Conservation (phyloP, 2,888 invertebrate species). For the Philopedon plagiatum region DNA sequence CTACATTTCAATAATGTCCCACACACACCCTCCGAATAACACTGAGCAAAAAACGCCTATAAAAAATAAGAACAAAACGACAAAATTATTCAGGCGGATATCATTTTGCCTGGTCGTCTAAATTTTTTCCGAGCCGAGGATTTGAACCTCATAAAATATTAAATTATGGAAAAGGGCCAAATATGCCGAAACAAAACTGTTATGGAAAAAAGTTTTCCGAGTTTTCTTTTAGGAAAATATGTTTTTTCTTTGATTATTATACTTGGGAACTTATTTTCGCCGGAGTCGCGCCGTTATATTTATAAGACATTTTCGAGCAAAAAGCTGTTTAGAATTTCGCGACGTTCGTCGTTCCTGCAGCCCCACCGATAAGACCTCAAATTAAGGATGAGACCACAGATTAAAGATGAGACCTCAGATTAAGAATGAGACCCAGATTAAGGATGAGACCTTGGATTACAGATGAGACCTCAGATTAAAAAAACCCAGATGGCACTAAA, state of each 20-base stretch:
- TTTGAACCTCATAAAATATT: constrained; percentile 42
- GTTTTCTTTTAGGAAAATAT: constrained; percentile 3
- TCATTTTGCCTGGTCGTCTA: constrained; percentile 33
- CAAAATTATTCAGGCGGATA: constrained; percentile 46
- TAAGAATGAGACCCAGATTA: too few relatives aligned
- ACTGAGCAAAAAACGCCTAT: constrained; percentile 25
- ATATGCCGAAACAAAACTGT: constrained; percentile 34
- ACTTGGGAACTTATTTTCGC: background rate
- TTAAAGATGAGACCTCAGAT: too few relatives aligned
- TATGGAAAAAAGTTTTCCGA: constrained; percentile 21
- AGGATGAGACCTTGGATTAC: too few relatives aligned
- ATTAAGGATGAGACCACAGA: too few relatives aligned
- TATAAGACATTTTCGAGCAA: background rate
- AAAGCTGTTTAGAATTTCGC: too few relatives aligned
- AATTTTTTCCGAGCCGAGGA: constrained; percentile 35
- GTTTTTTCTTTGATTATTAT: constrained; percentile 10
- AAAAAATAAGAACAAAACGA: constrained; percentile 43
- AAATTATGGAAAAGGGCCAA: constrained; percentile 34
- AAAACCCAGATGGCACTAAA: too few relatives aligned
- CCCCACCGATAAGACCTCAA: too few relatives aligned
- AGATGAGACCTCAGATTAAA: too few relatives aligned
- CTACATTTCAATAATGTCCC: constrained; percentile 31
- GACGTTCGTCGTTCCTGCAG: too few relatives aligned
- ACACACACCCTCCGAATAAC: constrained; percentile 19
- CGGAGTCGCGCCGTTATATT: background rate